Evolutionary conservation across 2,888 invertebrate genomes (phyloP), one percentile per base, ranked within the genome.

Genomic region (Alloplasta piceator): DNA sequence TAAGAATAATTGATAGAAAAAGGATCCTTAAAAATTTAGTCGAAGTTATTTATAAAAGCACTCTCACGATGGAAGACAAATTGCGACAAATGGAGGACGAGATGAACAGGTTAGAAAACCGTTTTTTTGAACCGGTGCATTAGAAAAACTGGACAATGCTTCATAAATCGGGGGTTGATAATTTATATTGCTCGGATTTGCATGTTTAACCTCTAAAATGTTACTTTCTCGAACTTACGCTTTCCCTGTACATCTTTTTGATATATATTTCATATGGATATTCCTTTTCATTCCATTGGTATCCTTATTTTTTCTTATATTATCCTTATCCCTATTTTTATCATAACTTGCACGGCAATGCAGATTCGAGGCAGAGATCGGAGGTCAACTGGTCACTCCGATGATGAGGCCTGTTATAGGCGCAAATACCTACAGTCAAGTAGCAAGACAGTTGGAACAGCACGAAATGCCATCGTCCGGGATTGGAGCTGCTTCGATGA

Each of bases 301-400:
- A n/a, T n/a, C n/a, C n/a, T n/a, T n/a, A n/a, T n/a, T n/a, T n/a
- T n/a, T n/a, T n/a, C n/a, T n/a, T n/a, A n/a, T n/a, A n/a, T n/a
- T n/a, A n/a, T n/a, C n/a, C n/a, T n/a, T n/a, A n/a, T n/a, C 3
- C 26, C 1, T 26, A 26, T 26, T 26, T 26, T 26, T 26, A 2
- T 26, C 26, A 26, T 26, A 1, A 1, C 3, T 26, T 26, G 26
- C 3, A 26, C 26, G 26, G n/a, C 50, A 56, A 92, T 92, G n/a
- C 86, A 97, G 97, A 88, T 98, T 98, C 90, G 98, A 98, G 90
- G 97, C 97, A 0, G 98, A 98, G 93, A 97, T 98, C 86, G 96
- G 96, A 0, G 95, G 95, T 10, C 93, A 94, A 48, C 87, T 94
- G 12, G 93, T 93, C 46, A 93, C 94, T 6, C 93, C 93, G 9